phyloP scores from a whole-genome alignment of 2,797 vertebrate genomes.

The Psittacula echo region DNA sequence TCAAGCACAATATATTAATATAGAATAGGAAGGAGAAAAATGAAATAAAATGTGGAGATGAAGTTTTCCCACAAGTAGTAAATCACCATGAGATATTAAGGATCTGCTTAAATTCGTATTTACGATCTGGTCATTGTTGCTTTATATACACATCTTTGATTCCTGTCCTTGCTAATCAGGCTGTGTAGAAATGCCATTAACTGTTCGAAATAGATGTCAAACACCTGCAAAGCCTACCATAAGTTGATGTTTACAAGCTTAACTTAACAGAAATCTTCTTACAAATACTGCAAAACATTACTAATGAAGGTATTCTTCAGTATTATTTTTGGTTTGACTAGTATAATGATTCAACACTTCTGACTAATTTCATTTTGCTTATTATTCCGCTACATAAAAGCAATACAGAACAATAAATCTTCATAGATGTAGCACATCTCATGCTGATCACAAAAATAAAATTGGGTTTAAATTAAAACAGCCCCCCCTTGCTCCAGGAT shows the following conservation, averaged over 20 bases:
- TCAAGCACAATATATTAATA: background rate
- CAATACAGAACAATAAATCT: background rate
- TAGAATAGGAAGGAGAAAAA: background rate
- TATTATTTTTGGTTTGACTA: background rate
- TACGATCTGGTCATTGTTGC: background rate
- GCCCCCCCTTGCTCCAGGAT: background rate
- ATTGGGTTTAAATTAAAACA: background rate
- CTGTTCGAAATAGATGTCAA: background rate
- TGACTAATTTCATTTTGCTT: background rate
- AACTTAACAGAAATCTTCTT: background rate
- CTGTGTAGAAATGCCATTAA: background rate
- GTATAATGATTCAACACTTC: background rate
- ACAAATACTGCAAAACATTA: background rate
- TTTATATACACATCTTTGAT: constrained; percentile 10
- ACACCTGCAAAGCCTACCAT: constrained; percentile 2
- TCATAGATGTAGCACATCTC: background rate
- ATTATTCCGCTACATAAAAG: background rate
- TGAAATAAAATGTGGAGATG: background rate
- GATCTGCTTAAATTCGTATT: background rate
- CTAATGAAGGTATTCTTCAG: background rate
- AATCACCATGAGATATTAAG: background rate
- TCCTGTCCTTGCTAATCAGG: constrained; percentile 13
- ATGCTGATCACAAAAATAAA: background rate
- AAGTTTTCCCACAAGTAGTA: background rate
- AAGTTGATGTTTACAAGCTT: constrained; percentile 8